Evolutionary conservation across 2,113 vertebrate genomes (phyloP), one percentile per base, ranked within the genome.

Genomic region (Sinocyclocheilus grahami): DNA sequence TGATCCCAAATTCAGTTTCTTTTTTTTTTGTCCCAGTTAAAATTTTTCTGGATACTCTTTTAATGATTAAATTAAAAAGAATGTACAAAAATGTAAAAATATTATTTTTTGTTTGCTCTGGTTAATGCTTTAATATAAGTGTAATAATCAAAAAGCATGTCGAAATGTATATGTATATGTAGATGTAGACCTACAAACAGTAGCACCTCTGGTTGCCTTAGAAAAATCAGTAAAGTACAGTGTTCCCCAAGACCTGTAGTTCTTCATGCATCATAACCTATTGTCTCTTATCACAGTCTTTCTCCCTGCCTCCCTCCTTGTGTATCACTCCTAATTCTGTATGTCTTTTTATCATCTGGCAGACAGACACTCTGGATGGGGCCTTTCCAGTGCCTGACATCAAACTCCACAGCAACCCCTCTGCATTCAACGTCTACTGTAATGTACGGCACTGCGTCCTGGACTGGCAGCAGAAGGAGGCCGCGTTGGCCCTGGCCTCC

Each of bases 351-450:
- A 1, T 72, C 46, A 69, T 92, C 80, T 95, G 93, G 83, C 94
- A 99, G 98, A 95, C 94, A 16, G 98, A 99, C 89, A 96, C 94
- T 92, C 91, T 98, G 83, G 98, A 99, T 92, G 97, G 95, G 92
- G 94, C 96, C 87, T 93, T 98, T 87, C 96, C 94, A 20, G 94
- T 99, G 93, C 98, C 98, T 24, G 98, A 99, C 94, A 98, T 99
- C 93, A 98, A 97, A 92, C 94, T 99, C 85, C 97, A 99, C 93
- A 99, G 98, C 94, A 99, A 99, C 95, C 98, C 98, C 63, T 99
- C 98, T 83, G 97, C 97, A 10, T 99, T 99, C 93, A 99, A 99
- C 87, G 98, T 99, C 88, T 99, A 99, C 95, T 99, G 97, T 94
- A 99, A 98, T 85, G 97, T 99, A 84, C 97, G 98, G 78, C 97